These are phyloP conservation scores for Sturnus vulgaris DNA, from an alignment of 2,113 vertebrate species.

Conservation along the genomic window DNA sequence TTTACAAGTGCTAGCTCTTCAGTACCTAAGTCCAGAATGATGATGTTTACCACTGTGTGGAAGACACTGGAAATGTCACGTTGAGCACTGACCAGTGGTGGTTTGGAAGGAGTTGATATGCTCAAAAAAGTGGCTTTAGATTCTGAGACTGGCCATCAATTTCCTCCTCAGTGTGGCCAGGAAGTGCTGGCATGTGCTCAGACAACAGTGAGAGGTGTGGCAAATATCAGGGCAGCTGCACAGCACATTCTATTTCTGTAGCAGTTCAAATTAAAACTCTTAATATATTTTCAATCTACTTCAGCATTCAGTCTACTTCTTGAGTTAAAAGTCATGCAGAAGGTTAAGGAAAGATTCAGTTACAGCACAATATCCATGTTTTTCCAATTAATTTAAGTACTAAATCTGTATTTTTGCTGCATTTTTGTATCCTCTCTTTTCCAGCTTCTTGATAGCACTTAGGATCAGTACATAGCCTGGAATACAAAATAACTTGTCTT, in stretches of 20 bases:
- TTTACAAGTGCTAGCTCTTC: background rate
- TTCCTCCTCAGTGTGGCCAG: background rate
- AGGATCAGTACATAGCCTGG: background rate
- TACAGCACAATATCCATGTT: background rate
- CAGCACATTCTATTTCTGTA: background rate
- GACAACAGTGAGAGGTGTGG: background rate
- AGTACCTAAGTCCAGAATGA: background rate
- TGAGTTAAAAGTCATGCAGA: background rate
- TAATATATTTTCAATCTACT: background rate
- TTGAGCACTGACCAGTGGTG: background rate
- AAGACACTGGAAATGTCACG: background rate
- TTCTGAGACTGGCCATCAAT: background rate
- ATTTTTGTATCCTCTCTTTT: background rate
- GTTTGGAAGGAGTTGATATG: background rate
- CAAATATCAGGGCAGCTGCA: background rate
- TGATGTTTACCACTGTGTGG: background rate
- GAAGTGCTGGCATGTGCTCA: background rate
- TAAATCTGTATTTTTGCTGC: background rate
- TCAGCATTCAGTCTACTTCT: background rate
- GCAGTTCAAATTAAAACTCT: conserved; percentile 5
- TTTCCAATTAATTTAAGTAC: conserved; percentile 21
- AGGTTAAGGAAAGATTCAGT: conserved; percentile 10
- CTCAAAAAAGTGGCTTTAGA: background rate
- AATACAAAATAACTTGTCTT: conserved; percentile 41
- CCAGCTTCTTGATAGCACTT: conserved; percentile 4